Evolutionary conservation across 2,888 invertebrate species (phyloP).

Genomic region (Hybos culiciformis): DNA sequence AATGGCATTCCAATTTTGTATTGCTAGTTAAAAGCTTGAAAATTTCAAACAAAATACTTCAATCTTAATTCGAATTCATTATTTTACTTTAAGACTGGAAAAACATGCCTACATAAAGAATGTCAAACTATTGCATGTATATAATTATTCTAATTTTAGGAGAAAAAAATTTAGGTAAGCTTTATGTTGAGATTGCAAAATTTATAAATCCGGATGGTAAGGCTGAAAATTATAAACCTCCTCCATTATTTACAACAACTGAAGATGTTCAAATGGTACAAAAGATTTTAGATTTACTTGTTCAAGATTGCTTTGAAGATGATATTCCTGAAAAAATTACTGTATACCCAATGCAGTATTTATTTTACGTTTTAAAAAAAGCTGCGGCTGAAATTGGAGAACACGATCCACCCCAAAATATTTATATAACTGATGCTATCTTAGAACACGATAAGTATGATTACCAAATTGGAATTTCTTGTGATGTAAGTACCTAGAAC

Average conservation of each 20-base stretch:
- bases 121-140: no score
- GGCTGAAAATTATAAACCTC: constrained; percentile 13
- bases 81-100: no score
- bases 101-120: no score
- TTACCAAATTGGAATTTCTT: constrained; percentile 25
- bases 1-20: no score
- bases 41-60: no score
- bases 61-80: no score
- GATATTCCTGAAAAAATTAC: constrained; percentile 15
- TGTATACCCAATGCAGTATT: constrained; percentile 25
- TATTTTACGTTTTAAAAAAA: constrained; percentile 27
- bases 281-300: constrained; percentile 25
- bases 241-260: constrained; percentile 35
- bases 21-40: no score
- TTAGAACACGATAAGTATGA: constrained; percentile 27
- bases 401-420: constrained; percentile 16
- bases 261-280: constrained; percentile 25
- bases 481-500: constrained; percentile 23
- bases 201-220: constrained; percentile 27
- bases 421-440: constrained; percentile 21
- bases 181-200: constrained; percentile 32
- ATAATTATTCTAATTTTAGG: no score
- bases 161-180: constrained; percentile 22
- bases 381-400: constrained; percentile 23
- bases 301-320: constrained; percentile 19